Base-by-base conservation (phyloP, 92 coral and sea anemone species). In the Bergia sp. region DNA sequence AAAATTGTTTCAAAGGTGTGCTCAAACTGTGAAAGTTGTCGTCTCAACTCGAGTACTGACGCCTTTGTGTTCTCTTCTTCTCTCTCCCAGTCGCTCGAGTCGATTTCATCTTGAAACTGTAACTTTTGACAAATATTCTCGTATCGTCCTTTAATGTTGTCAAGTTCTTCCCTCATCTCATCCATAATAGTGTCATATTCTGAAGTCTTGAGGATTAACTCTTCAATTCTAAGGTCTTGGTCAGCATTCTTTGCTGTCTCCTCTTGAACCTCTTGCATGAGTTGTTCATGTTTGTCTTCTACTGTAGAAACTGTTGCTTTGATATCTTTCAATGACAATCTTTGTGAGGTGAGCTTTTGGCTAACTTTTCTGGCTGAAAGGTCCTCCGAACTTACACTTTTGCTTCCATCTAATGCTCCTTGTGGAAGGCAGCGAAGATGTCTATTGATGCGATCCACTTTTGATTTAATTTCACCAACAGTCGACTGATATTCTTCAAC, bases 401-500 rank as follows among this genome's bases (percentile, higher is more conserved):
- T 88, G 82, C 15, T 79, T 84, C 82, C 83, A 43, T 92, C 95
- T 53, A 88, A 91, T 10, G 88, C 80, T 45, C 88, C 94, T 58
- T 92, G 93, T 37, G 93, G 86, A 73, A 87, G 86, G 65, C 94
- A 88, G 57, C 90, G 95, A 50, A 95, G 86, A 67, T 95, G 94
- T 42, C 93, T 90, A 73, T 92, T 93, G 20, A 95, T 95, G 18
- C 95, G 94, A 47, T 92, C 95, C 76, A 95, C 98, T 82, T 95
- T 95, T 61, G 88, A 83, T 69, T 91, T 90, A 7, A 95, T 86
- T 49, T 95, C 95, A n/a, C 95, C 92, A 5, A 95, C 96, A 66
- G 94, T 94, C 53, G 90, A 82, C 86, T 95, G 98, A 82, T 95
- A 95, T 49, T 86, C 91, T 38, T 95, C 94, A 5, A 95, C 98